Conservation (phyloP, 2,113 vertebrate genomes). For the Pundamilia nyererei region DNA sequence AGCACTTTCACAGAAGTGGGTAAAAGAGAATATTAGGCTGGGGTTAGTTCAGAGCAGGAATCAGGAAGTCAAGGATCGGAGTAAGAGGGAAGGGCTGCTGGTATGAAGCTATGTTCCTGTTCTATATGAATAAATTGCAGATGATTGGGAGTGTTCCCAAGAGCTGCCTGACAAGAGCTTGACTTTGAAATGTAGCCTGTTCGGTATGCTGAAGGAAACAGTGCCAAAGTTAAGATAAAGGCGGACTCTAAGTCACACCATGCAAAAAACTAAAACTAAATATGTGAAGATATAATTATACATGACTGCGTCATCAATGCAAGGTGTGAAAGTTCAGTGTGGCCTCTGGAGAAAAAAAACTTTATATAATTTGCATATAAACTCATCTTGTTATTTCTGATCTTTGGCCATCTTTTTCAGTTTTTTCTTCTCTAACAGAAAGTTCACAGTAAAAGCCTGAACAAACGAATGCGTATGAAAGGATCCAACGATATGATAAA, state of each 20-base stretch:
- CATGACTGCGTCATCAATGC: accelerated
- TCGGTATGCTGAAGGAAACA: background rate
- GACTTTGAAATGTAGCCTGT: background rate
- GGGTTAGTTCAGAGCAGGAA: background rate
- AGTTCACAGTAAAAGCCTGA: background rate
- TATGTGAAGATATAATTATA: background rate
- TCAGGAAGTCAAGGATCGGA: background rate
- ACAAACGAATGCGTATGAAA: accelerated
- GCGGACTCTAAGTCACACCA: background rate
- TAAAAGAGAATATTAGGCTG: background rate
- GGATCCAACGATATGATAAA: no score
- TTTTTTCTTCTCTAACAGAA: background rate
- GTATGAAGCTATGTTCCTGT: background rate
- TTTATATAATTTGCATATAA: background rate
- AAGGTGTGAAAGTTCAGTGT: background rate
- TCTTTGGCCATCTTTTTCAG: background rate
- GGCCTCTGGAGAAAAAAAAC: background rate
- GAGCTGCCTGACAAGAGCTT: background rate
- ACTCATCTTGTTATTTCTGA: background rate
- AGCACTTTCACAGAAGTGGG: background rate
- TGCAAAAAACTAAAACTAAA: background rate
- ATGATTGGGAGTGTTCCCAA: background rate
- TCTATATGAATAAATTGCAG: background rate
- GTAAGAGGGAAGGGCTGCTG: background rate
- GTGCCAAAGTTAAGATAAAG: background rate